These are phyloP conservation scores for Tokudaia tokunoshimensis DNA, from an alignment of 2,797 vertebrate genomes.

Conservation along the genomic window DNA sequence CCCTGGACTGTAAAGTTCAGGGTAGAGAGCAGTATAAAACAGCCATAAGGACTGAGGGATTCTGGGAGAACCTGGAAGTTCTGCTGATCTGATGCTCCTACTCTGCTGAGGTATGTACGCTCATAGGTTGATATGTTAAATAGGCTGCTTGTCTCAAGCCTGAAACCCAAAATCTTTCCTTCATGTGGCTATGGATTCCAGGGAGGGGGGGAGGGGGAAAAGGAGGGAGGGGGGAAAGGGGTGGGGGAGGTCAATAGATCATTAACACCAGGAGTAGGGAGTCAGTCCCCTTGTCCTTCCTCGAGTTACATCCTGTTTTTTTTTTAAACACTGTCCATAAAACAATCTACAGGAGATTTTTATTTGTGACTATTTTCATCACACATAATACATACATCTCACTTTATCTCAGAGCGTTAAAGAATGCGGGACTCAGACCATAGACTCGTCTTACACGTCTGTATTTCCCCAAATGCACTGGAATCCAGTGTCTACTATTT, in stretches of 20 bases:
- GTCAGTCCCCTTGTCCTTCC: not conserved
- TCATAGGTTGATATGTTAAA: not conserved
- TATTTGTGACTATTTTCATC: constrained; percentile 52
- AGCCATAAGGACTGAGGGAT: not conserved
- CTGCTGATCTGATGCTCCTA: too few species aligned
- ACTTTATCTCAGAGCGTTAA: constrained; percentile 59
- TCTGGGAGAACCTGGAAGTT: not conserved
- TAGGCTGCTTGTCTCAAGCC: not conserved
- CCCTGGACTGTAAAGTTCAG: not conserved
- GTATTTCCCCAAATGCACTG: constrained; percentile 36
- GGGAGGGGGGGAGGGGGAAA: not conserved
- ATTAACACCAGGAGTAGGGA: not conserved
- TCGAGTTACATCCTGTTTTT: not conserved
- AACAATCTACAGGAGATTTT: constrained; percentile 18
- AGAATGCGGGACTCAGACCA: constrained; percentile 34
- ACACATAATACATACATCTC: constrained; percentile 11
- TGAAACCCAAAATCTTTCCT: not conserved
- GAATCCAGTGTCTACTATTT: constrained; percentile 59
- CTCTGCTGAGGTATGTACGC: too few species aligned
- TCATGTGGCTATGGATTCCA: not conserved
- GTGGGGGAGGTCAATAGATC: constrained; percentile 18
- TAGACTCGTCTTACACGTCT: not conserved
- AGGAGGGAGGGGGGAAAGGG: not conserved
- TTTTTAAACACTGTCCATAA: not conserved
- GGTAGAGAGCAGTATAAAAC: not conserved